These are phyloP conservation scores for Drosophila ustulata DNA, from an alignment of 2,888 invertebrate species.

Conservation along the genomic window DNA sequence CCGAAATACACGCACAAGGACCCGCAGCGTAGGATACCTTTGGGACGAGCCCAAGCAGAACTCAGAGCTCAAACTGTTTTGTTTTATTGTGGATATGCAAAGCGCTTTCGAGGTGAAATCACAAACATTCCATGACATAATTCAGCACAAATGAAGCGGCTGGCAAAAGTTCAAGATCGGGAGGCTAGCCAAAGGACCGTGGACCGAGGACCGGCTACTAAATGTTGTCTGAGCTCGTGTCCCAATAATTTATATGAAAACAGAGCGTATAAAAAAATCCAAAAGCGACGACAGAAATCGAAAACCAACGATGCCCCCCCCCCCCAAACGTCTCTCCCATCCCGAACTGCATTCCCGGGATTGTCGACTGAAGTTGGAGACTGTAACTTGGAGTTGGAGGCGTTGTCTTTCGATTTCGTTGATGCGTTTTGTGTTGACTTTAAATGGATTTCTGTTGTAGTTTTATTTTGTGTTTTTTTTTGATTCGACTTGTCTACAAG, in stretches of 20 bases:
- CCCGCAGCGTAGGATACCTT: conserved; percentile 34
- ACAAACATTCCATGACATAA: conserved; percentile 59
- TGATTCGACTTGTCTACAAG: conserved; percentile 66
- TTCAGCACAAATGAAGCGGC: conserved; percentile 57
- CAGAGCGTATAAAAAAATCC: conserved; percentile 16
- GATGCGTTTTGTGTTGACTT: conserved; percentile 46
- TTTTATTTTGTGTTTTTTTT: conserved; percentile 29
- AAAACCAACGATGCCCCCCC: conserved; percentile 11
- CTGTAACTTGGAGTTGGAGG: conserved; percentile 32
- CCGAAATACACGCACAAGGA: conserved; percentile 39
- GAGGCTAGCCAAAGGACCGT: conserved; percentile 26
- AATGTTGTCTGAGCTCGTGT: conserved; percentile 64
- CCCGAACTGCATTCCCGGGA: conserved; percentile 28
- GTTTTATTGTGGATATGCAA: conserved; percentile 49
- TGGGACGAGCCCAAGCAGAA: conserved; percentile 12
- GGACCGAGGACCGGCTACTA: conserved; percentile 14
- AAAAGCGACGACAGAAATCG: conserved; percentile 11
- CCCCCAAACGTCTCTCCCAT: background rate
- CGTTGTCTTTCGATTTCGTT: conserved; percentile 58
- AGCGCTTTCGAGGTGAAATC: conserved; percentile 41
- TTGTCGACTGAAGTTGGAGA: conserved; percentile 2
- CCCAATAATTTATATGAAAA: conserved; percentile 72
- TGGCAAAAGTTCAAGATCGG: conserved; percentile 51
- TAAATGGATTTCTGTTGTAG: conserved; percentile 80
- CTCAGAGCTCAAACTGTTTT: background rate